Percentiles rank a stretch among this genome's conserved stretches.
These are phyloP conservation scores for Hafferia zeledoni DNA, from an alignment of 2,797 vertebrate genomes.

Conservation along the genomic window DNA sequence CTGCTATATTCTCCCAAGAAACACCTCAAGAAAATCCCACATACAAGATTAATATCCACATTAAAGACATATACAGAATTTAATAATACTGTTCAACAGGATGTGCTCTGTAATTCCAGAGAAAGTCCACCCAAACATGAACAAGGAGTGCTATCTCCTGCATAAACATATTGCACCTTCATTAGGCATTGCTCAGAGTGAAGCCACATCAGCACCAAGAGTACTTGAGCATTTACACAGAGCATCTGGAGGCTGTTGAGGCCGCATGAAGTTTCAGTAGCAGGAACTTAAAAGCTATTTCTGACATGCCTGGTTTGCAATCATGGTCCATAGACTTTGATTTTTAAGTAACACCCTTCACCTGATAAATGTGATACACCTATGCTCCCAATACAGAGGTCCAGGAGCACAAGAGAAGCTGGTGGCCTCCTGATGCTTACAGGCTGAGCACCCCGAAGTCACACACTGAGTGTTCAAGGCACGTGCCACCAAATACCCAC, in stretches of 20 bases:
- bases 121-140: background rate
- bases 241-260: background rate
- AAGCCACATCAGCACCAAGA: background rate
- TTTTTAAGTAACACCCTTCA: background rate
- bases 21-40: background rate
- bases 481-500: background rate
- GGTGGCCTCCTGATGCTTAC: background rate
- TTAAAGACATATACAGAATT: slow-evolving; percentile 1
- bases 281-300: background rate
- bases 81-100: background rate
- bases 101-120: background rate
- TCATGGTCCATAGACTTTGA: background rate
- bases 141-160: background rate
- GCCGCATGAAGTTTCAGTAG: background rate
- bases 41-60: background rate
- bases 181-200: background rate
- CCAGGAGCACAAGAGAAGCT: background rate
- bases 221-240: background rate
- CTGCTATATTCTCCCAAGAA: background rate
- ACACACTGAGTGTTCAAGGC: background rate
- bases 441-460: background rate
- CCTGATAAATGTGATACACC: background rate
- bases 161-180: background rate
- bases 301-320: background rate
- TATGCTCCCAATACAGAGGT: background rate